Conservation (phyloP, 2,113 vertebrate genomes). For the Ivindomyrus marchei region DNA sequence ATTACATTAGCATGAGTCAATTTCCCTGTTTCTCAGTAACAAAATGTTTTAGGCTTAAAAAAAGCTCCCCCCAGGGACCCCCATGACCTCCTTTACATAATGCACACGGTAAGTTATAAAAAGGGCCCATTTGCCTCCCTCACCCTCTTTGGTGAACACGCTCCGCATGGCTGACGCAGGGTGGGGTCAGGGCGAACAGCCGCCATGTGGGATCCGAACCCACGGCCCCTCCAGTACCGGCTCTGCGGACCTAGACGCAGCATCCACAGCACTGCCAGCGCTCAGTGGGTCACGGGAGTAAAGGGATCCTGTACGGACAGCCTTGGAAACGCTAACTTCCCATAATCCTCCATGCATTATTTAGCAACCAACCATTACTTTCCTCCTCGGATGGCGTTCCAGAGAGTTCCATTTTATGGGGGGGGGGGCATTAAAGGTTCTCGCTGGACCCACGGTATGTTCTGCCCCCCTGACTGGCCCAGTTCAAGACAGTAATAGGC, state of each 20-base stretch:
- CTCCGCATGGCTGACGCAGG: not conserved
- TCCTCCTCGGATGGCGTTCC: not conserved
- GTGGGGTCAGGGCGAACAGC: not conserved
- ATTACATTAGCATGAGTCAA: conserved; percentile 52
- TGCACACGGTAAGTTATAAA: conserved; percentile 12
- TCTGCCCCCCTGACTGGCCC: not conserved
- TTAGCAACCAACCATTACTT: conserved; percentile 12
- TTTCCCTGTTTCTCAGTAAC: conserved; percentile 34
- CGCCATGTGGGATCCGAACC: not conserved
- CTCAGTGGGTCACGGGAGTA: not conserved
- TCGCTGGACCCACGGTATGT: too few relatives aligned
- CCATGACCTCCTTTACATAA: conserved; percentile 39
- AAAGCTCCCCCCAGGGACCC: conserved; percentile 7
- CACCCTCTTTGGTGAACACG: not conserved
- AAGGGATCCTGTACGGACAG: conserved; percentile 2
- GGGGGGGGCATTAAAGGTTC: not conserved
- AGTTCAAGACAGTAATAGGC: not conserved
- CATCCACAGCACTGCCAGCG: not conserved
- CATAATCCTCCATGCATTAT: conserved; percentile 18
- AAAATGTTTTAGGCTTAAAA: conserved; percentile 26
- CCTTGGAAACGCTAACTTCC: not conserved
- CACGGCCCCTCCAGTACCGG: not conserved
- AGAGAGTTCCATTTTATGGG: not conserved
- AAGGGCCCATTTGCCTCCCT: not conserved
- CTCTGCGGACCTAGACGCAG: not conserved